Percentiles rank a stretch among this genome's conserved stretches.
phyloP scores from a whole-genome alignment of 2,113 vertebrate species.

The Aspidoscelis tigris region DNA sequence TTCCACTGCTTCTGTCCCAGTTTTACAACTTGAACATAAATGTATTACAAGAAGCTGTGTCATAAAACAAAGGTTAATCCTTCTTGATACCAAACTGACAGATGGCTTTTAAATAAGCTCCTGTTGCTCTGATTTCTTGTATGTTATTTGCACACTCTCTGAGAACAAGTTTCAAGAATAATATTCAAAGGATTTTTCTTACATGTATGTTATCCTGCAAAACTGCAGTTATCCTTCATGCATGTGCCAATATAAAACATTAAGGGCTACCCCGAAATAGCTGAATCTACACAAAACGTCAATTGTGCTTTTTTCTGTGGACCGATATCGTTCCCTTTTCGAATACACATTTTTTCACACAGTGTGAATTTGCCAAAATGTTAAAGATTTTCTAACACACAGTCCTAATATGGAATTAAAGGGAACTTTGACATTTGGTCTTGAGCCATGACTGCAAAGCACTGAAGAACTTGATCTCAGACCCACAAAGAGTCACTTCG shows the following conservation, averaged over 20 bases:
- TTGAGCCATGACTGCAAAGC: slow-evolving; percentile 47
- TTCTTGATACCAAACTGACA: slow-evolving; percentile 41
- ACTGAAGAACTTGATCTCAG: slow-evolving; percentile 38
- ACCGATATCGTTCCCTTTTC: slow-evolving; percentile 36
- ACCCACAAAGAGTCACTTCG: slow-evolving; percentile 57
- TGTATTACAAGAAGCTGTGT: slow-evolving; percentile 43
- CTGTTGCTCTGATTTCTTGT: slow-evolving; percentile 28
- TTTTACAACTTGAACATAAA: slow-evolving; percentile 46
- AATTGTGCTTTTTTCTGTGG: slow-evolving; percentile 57
- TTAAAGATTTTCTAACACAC: slow-evolving; percentile 48
- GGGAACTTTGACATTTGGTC: slow-evolving; percentile 70
- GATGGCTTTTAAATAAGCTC: slow-evolving; percentile 30
- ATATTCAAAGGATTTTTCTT: slow-evolving; percentile 19
- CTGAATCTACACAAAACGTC: slow-evolving; percentile 28
- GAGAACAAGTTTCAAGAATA: slow-evolving; percentile 13
- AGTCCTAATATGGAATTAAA: slow-evolving; percentile 50
- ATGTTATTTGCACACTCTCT: background rate
- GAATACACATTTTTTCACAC: slow-evolving; percentile 33
- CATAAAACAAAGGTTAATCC: slow-evolving; percentile 34
- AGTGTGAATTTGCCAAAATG: slow-evolving; percentile 34
- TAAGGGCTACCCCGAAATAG: slow-evolving; percentile 40
- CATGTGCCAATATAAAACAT: slow-evolving; percentile 43
- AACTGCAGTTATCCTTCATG: slow-evolving; percentile 68
- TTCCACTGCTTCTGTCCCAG: slow-evolving; percentile 21
- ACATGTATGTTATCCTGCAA: slow-evolving; percentile 35